Base-by-base conservation (phyloP, 2,888 invertebrate genomes). In the Teleiodes luculella region DNA sequence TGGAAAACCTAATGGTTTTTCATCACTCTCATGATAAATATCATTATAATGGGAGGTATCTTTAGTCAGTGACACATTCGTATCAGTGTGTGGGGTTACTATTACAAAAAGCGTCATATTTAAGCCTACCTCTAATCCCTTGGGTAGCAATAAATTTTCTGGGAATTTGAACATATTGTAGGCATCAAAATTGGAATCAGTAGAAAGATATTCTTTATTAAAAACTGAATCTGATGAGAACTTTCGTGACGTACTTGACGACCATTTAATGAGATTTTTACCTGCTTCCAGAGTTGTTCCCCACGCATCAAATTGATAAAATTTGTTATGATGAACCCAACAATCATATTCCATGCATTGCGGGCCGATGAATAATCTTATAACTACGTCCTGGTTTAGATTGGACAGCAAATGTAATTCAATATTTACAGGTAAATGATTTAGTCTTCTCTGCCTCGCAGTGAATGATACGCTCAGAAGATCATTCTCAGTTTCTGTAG, bases 1-100 rank as follows among this genome's bases (percentile, higher is more conserved):
- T n/a, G 88, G 88, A 68, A 86, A 88, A 2, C 88, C 88, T 47
- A 86, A 59, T 7, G 86, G 85, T 56, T 77, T 80, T 10, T 65
- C 65, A 60, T 85, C 83, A 4, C 71, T 54, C 52, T 78, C 74
- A 48, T 65, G 59, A 6, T 64, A 63, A n/a, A 76, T 56, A 52
- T 66, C 62, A 33, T 62, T 69, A 51, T 78, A 79, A 48, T 69
- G 65, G 41, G 60, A 71, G n/a, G 11, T 47, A 11, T 47, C 20
- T 3, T 8, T 3, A 35, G 35, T n/a, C 6, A 16, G n/a, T 16
- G 39, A 7, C 14, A 30, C 6, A 8, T n/a, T 60, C n/a, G 58
- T 36, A 45, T 73, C 62, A 55, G 13, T 76, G 69, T 11, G 64
- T 57, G 7, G 77, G 70, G 80, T 79, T 30, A 88, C 66, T 58